Conservation (phyloP, 2,888 invertebrate genomes). For the Hoplodrina blanda region DNA sequence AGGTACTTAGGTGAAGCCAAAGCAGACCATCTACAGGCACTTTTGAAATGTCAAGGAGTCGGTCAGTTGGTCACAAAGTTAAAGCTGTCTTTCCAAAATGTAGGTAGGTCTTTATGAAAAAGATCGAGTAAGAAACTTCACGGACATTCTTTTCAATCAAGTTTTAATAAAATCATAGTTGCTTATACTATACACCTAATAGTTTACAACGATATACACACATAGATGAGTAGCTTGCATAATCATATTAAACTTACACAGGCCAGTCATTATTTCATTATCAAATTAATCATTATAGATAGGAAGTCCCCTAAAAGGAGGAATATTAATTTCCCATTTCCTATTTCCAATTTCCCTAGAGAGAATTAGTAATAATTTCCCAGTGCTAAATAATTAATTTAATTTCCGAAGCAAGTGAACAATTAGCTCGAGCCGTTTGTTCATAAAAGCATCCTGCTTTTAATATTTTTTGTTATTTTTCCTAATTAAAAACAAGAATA, state of each 20-base stretch:
- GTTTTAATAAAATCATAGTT: no score
- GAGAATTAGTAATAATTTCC: constrained; percentile 17
- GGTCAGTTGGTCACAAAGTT: no score
- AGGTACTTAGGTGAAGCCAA: no score
- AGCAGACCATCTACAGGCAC: no score
- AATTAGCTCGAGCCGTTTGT: not conserved
- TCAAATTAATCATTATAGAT: constrained; percentile 1
- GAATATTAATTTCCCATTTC: constrained; percentile 38
- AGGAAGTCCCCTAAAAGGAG: constrained; percentile 24
- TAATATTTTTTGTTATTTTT: not conserved
- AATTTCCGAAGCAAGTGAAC: constrained; percentile 1
- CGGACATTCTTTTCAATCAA: no score
- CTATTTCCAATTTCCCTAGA: constrained; percentile 28
- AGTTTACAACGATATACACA: no score
- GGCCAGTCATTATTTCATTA: constrained; percentile 18
- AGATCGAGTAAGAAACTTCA: no score
- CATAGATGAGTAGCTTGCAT: not conserved
- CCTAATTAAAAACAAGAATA: no score
- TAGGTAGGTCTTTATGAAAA: no score
- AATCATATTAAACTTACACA: constrained; percentile 12
- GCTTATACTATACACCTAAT: no score
- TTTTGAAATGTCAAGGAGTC: no score
- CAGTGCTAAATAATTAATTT: constrained; percentile 19
- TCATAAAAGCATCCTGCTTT: constrained; percentile 11
- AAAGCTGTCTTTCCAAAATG: no score